phyloP scores from a whole-genome alignment of 2,113 vertebrate genomes.

The Corydoras maculifer region DNA sequence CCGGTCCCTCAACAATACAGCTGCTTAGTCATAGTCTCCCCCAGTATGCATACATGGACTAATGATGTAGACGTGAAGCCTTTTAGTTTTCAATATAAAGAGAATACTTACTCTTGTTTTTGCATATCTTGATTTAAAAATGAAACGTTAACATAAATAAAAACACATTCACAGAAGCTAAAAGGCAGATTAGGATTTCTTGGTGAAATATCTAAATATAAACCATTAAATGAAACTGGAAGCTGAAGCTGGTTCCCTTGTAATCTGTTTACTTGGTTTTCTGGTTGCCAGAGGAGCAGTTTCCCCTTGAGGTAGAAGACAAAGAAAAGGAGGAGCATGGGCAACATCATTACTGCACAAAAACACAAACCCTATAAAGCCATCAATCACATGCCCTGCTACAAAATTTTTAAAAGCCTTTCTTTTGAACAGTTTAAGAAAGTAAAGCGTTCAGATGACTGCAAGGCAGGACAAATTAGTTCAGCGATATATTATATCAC shows the following conservation, averaged over 20 bases:
- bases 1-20: conserved; percentile 44
- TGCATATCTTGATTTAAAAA: neutral
- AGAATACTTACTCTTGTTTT: neutral
- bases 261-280: conserved; percentile 61
- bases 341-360: conserved; percentile 61
- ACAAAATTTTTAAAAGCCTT: too few relatives aligned
- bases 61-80: conserved; percentile 15
- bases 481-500: too few relatives aligned
- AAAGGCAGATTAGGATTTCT: neutral
- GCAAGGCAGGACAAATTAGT: too few relatives aligned
- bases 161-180: neutral
- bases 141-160: neutral
- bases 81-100: neutral
- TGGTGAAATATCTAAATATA: neutral
- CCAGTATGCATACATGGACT: conserved; percentile 17
- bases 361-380: conserved; percentile 46
- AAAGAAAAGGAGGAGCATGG: conserved; percentile 59
- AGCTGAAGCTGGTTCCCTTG: conserved; percentile 52
- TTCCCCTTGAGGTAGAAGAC: conserved; percentile 58
- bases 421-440: too few relatives aligned
- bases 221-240: conserved; percentile 26
- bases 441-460: neutral
- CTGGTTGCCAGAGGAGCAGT: conserved; percentile 62
- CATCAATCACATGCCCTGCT: conserved; percentile 42
- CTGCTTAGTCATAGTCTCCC: conserved; percentile 42